Base-by-base conservation (phyloP, 92 coral and sea anemone species). In the Parazoanthus atlanticus region DNA sequence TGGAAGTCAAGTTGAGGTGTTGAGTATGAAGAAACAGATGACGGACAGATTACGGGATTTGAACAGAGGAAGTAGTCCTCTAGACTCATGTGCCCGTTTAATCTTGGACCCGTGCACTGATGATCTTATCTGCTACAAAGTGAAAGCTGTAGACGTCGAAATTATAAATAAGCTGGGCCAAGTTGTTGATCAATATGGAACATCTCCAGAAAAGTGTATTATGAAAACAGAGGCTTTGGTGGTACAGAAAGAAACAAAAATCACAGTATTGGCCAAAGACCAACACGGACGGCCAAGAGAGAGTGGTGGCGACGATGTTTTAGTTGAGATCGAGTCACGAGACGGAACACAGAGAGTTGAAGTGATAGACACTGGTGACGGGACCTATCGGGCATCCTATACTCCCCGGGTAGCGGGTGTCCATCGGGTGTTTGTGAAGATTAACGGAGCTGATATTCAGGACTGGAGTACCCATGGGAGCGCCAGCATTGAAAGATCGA, bases 11-110 rank as follows among this genome's bases (percentile, higher is more conserved):
- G 79, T 88, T 36, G 85, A 88, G 46, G 47, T 88, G 47, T 54
- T 88, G 70, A 78, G 71, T 41, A 78, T 88, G 84, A 88, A 79
- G 41, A 88, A 79, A 40, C 81, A 88, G 43, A 88, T 88, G 38
- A 23, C 90, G 52, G 41, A 78, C 6, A 65, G 72, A 78, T 79
- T 88, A 41, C 65, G 73, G 46, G 73, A 15, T 40, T 32, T 88
- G 61, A 88, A 46, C 12, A 46, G 1, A 46, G 49, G 12, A 46
- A 46, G 78, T 30, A 46, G 49, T 46, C 49, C 49, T 46, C 12
- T 52, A 52, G 21, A 43, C 12, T 7, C 49, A 5, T 5, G 12
- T 6, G 49, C 10, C 11, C 3, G 49, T 10, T 43, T 36, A 43
- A 43, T 0, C 10, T 34, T 65, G 40, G 3, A 67, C 2, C 79